Conservation (phyloP, 2,113 vertebrate genomes). For the Oncorhynchus nerka region DNA sequence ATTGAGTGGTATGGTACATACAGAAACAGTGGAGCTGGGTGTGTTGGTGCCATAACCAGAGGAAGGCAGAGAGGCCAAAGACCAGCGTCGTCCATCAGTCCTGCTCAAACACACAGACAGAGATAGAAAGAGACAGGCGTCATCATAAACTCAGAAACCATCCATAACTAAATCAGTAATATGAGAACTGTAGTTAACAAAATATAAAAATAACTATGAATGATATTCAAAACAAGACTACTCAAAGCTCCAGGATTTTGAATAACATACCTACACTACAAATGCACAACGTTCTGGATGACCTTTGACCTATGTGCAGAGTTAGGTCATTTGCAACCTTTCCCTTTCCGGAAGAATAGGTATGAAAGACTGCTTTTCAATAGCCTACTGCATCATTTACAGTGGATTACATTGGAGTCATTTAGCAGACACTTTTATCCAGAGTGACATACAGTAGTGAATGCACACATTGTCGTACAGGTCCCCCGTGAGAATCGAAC, state of each 20-base stretch:
- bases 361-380: background rate
- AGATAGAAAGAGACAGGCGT: background rate
- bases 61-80: conserved; percentile 95
- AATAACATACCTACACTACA: background rate
- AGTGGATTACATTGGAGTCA: too few relatives aligned
- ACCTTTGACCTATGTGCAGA: background rate
- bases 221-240: background rate
- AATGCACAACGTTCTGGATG: background rate
- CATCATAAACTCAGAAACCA: background rate
- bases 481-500: background rate
- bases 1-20: conserved; percentile 67
- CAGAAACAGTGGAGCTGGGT: conserved; percentile 94
- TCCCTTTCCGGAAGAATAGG: background rate
- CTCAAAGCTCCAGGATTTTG: background rate
- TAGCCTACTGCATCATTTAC: background rate
- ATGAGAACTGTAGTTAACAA: background rate
- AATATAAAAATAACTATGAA: background rate
- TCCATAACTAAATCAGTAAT: background rate
- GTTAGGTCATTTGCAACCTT: background rate
- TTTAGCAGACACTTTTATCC: too few relatives aligned
- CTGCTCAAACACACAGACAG: conserved; percentile 62
- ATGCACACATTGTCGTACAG: too few relatives aligned
- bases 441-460: too few relatives aligned
- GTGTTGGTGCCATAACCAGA: conserved; percentile 99
- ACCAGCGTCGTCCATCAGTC: conserved; percentile 97